A percentile compares a stretch with the other conserved stretches of the same genome.
Evolutionary conservation across 1,140 invertebrate species (phyloP).

Genomic region (Zeugodacus cucurbitae): DNA sequence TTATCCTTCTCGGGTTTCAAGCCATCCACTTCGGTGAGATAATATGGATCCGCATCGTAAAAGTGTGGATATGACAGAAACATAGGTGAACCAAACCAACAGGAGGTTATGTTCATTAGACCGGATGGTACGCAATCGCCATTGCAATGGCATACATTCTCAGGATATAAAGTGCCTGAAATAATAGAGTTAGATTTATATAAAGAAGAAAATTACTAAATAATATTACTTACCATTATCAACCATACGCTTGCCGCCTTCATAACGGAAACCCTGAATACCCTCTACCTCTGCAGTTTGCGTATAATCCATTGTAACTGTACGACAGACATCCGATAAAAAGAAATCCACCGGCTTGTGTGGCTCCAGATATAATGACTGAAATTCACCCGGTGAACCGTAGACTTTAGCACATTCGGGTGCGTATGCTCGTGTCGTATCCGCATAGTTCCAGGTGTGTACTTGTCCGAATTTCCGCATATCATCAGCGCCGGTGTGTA

Average conservation of each 20-base stretch:
- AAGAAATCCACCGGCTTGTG: conserved; percentile 71
- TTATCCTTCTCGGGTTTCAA: conserved; percentile 76
- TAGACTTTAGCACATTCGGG: conserved; percentile 68
- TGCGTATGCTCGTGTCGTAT: conserved; percentile 69
- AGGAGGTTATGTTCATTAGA: conserved; percentile 75
- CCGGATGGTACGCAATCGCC: conserved; percentile 75
- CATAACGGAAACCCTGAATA: conserved; percentile 69
- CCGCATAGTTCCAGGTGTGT: conserved; percentile 73
- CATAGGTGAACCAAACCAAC: conserved; percentile 79
- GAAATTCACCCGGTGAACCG: conserved; percentile 80
- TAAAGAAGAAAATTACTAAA: neutral
- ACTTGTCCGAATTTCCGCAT: conserved; percentile 72
- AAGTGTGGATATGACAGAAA: conserved; percentile 89
- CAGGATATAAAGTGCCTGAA: conserved; percentile 67
- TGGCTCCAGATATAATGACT: conserved; percentile 71
- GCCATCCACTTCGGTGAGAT: conserved; percentile 74
- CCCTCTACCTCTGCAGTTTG: conserved; percentile 67
- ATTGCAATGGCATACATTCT: conserved; percentile 76
- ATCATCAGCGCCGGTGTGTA: conserved; percentile 72
- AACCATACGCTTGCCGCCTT: conserved; percentile 67
- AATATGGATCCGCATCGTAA: conserved; percentile 78
- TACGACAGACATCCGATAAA: conserved; percentile 75
- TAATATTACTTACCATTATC: conserved; percentile 69
- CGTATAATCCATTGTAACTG: conserved; percentile 68
- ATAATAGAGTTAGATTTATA: neutral